These are phyloP conservation scores for Lasioglossum villosulum DNA, from an alignment of 2,888 invertebrate genomes.

Conservation along the genomic window DNA sequence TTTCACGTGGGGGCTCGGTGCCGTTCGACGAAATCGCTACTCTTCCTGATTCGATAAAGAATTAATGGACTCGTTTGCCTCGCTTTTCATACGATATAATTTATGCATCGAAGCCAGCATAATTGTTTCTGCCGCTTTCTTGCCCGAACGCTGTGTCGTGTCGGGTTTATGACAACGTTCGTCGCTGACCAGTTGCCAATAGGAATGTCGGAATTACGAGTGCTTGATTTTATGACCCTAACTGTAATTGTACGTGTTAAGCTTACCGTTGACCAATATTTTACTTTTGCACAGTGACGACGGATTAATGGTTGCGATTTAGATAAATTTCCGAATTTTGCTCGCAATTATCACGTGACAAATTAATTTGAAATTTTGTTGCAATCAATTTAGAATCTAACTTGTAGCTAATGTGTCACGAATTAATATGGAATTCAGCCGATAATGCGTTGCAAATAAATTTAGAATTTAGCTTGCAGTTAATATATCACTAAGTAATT, in stretches of 20 bases:
- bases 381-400: not conserved
- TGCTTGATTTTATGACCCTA: not conserved
- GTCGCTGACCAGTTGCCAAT: not conserved
- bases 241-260: not conserved
- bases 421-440: not conserved
- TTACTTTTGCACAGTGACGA: not conserved
- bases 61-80: not conserved
- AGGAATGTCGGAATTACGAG: not conserved
- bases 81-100: slow-evolving; percentile 1
- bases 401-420: not conserved
- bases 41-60: slow-evolving; percentile 12
- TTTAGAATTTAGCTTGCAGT: not conserved
- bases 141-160: not conserved
- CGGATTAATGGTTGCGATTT: not conserved
- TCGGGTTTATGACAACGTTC: not conserved
- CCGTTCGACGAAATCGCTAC: slow-evolving; percentile 5
- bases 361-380: not conserved
- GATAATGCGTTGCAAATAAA: not conserved
- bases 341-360: not conserved
- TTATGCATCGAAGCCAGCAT: not conserved
- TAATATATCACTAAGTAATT: not conserved
- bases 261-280: no score
- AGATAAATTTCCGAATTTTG: not conserved
- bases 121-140: slow-evolving; percentile 6
- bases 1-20: not conserved